Evolutionary conservation across 2,113 vertebrate species (phyloP), one percentile per base, ranked within the genome.

Genomic region (Callaeas wilsoni): DNA sequence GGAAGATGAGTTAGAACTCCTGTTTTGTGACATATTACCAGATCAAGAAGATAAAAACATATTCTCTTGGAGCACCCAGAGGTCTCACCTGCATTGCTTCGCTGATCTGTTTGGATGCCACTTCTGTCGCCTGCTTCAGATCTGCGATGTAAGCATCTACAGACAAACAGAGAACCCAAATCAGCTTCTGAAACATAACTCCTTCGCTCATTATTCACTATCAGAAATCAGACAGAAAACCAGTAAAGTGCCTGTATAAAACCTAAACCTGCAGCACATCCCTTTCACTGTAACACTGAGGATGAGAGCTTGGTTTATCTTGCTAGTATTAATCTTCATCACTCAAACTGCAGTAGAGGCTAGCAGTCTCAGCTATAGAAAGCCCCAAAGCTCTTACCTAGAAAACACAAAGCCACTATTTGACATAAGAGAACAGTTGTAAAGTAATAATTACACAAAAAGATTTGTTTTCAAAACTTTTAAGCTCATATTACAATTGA

Each of bases 51-150:
- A 68, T 32, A 84, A 87, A 86, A 87, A 33, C 25, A 10, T 6
- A 29, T 12, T 41, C 55, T 29, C 57, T n/a, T 52, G n/a, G 42
- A 91, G 57, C 17, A 74, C 17, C 22, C 5, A 52, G 17, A 73
- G 59, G 33, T 87, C 92, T 96, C 97, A 99, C 99, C 99, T 99
- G 99, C 94, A 99, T 98, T 56, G 97, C 97, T 46, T 97, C 96
- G 18, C 95, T 96, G 37, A 98, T 98, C 78, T 98, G 95, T 81
- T 94, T 97, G 59, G 98, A 98, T 92, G 97, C 63, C 26, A 17
- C 64, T 53, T 98, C 98, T 46, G 98, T 95, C 15, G 95, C 89
- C 73, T 96, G 93, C 53, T 97, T 98, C 95, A 99, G 47, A 41
- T 97, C 96, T 27, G 76, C 91, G 78, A 99, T 98, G 60, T 85